Base-by-base conservation (phyloP, 2,888 invertebrate species). In the Clepsis dumicolana region DNA sequence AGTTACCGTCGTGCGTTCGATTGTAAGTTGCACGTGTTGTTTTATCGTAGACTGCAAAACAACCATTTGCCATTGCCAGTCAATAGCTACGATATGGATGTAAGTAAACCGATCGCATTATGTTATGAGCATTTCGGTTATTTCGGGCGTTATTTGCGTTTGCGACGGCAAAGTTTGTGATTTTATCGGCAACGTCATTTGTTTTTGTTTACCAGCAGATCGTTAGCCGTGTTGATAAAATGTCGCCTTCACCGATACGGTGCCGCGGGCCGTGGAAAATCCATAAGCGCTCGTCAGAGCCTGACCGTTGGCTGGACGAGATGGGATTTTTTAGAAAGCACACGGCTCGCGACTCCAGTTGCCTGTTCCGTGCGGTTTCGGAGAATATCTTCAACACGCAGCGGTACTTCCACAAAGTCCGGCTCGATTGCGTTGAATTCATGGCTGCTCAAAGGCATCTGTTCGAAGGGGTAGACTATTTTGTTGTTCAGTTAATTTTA, bases 271-370 rank as follows among this genome's bases (percentile, higher is more conserved):
- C 92, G 65, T 93, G 92, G 93, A 93, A 91, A 87, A 82, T 91
- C 73, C 90, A 91, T 78, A 93, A 92, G 77, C 90, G 93, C 74
- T 84, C 89, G 35, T 92, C 94, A 57, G 94, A 94, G 80, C 90
- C 92, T 21, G 98, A 98, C 85, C 95, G 96, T 78, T 97, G 96
- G 95, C 89, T 98, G 76, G 97, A 97, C 77, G 95, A 95, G 74
- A 94, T 96, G 84, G 97, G 97, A 48, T 96, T 96, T 81, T 98
- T 97, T 86, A 94, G 98, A 77, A 98, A 98, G 94, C 97, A 97
- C 80, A 96, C 97, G 18, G 97, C 98, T 64, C 96, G 96, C 80
- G 98, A 98, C 93, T 96, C 97, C 62, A 97, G 97, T 70, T 98
- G 97, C 83, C 93, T 98, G 57, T 98, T 98, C 89, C 95, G 98